Evolutionary conservation across 2,113 vertebrate genomes (phyloP), one percentile per base, ranked within the genome.

Genomic region (Centropus unirufus): DNA sequence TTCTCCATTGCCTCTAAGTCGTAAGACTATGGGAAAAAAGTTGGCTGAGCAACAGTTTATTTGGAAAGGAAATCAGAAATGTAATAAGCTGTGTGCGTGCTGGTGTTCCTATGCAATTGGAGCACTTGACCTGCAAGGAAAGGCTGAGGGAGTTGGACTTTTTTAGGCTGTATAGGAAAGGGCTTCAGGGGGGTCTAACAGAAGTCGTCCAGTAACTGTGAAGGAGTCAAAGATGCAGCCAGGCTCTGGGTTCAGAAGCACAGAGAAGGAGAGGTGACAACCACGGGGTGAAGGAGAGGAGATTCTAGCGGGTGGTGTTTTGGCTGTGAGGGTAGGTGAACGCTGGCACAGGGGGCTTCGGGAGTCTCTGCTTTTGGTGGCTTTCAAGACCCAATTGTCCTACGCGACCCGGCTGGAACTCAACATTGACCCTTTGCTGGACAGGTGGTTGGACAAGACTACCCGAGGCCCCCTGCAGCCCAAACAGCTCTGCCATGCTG

Each of bases 401-500:
- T 24, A 3, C 8, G 68, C 5, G 12, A 14, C 10, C 22, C 27
- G 26, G 17, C 14, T 64, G n/a, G 59, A 18, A 3, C 14, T 30
- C 1, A 1, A 29, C 4, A 2, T 14, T 1, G 3, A 6, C 52
- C 44, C 49, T 52, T 14, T 40, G 29, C 14, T 7, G 14, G 32
- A 73, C 36, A 20, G 44, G 5, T 34, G n/a, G 3, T 3, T 34
- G 59, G 24, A 12, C 14, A 58, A 14, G 47, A 6, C 22, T 36
- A 8, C 22, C 34, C 3, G 1, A 51, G 55, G n/a, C 7, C 32
- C 32, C 34, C 6, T 24, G 39, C 87, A 14, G 49, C 46, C 40
- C 21, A 42, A 2, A 49, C 0, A 1, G 1, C 11, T 4, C 42
- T 1, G 12, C 23, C 12, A 13, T 22, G 10, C 12, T n/a, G 26